Evolutionary conservation across 1,140 invertebrate species (phyloP), one percentile per base, ranked within the genome.

Genomic region (Spodoptera frugiperda): DNA sequence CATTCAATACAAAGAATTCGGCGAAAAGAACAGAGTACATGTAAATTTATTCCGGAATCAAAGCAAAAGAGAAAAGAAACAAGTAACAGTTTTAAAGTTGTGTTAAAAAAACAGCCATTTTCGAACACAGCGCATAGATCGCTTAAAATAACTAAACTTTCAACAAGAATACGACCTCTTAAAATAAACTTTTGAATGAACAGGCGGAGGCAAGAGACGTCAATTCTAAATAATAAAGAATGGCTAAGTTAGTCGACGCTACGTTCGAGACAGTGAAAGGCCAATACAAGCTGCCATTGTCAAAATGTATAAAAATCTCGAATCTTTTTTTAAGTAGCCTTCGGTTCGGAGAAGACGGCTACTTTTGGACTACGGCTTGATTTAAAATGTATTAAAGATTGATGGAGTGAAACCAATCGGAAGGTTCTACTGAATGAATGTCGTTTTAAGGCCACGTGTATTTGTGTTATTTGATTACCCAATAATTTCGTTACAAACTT

Each of bases 171-270:
- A 11, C 65, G 65, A 68, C 65, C 33, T 17, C 57, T 67, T 49
- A 49, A 67, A 67, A 67, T 67, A 25, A 68, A 68, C 48, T 68
- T 68, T n/a, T 25, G 65, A 53, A 25, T 19, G 39, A 53, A 53
- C 57, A 33, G 14, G 25, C 25, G 44, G n/a, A 48, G n/a, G 25
- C 48, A 53, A 30, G 17, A 68, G 48, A 53, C 65, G 65, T 68
- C 65, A 68, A 68, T 68, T 48, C 48, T 68, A 68, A 68, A 68
- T 68, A 65, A 48, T 48, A 33, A 68, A 68, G 48, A 68, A 51
- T 21, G 19, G 53, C 21, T 53, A 30, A 63, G 30, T 63, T 63
- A 19, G 63, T 12, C 63, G 17, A n/a, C 46, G 17, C 63, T 11
- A 25, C 46, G 17, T 44, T 17, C 33, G 15, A 63, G 59, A 17